Percentiles rank a stretch among this genome's conserved stretches.
phyloP scores from a whole-genome alignment of 1,140 invertebrate genomes.

The Ostrea denselamellosa region DNA sequence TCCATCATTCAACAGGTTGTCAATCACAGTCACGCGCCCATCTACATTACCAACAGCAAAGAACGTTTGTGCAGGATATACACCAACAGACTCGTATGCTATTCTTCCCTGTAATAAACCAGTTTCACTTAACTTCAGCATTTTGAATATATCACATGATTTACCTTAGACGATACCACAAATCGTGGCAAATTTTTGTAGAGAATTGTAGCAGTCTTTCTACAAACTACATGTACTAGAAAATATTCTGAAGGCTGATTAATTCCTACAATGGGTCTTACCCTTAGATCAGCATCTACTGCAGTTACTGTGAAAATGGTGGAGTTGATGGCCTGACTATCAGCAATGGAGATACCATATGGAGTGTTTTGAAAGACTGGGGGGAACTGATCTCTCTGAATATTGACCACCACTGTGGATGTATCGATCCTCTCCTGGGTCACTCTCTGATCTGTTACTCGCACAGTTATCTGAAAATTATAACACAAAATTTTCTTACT shows the following conservation, averaged over 20 bases:
- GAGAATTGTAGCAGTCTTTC: no score
- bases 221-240: no score
- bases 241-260: no score
- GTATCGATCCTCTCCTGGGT: conserved; percentile 85
- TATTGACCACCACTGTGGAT: conserved; percentile 87
- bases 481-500: not conserved
- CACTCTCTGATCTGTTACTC: conserved; percentile 87
- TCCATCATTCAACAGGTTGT: conserved; percentile 41
- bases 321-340: conserved; percentile 87
- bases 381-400: conserved; percentile 87
- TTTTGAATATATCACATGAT: no score
- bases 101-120: conserved; percentile 47
- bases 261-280: not conserved
- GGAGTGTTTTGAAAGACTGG: conserved; percentile 86
- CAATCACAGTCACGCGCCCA: conserved; percentile 14
- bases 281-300: conserved; percentile 47
- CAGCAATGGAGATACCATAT: conserved; percentile 85
- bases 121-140: not conserved
- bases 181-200: no score
- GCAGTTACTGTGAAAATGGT: conserved; percentile 86
- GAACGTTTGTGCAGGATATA: conserved; percentile 52
- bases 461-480: conserved; percentile 62
- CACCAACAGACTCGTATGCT: conserved; percentile 47
- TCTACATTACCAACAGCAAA: conserved; percentile 53
- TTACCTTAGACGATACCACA: no score